Conservation (phyloP, 2,888 invertebrate genomes). For the Saturnia pavonia region DNA sequence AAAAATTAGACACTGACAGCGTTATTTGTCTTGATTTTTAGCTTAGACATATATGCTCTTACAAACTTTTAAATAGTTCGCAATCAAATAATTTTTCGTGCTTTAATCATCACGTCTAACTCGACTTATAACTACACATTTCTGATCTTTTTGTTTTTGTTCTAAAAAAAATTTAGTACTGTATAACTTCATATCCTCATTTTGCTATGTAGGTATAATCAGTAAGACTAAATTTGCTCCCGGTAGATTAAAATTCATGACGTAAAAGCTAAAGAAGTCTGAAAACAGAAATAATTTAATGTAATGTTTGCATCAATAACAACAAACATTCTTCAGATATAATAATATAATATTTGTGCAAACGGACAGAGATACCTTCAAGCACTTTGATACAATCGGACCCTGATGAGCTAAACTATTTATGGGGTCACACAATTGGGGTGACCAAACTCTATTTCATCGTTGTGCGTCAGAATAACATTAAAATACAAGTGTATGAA, state of each 20-base stretch:
- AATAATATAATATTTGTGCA: conserved; percentile 36
- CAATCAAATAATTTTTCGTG: too few species aligned
- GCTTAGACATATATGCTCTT: too few species aligned
- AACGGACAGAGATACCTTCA: conserved; percentile 30
- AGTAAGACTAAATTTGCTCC: too few species aligned
- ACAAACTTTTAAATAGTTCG: too few species aligned
- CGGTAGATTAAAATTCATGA: too few species aligned
- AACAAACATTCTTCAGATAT: conserved; percentile 24
- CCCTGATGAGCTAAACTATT: conserved; percentile 70
- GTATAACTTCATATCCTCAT: too few species aligned
- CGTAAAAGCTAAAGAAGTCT: too few species aligned
- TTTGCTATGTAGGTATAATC: too few species aligned
- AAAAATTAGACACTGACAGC: background rate
- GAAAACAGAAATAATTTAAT: background rate
- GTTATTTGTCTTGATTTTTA: background rate
- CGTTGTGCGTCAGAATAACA: background rate
- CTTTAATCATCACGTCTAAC: too few species aligned
- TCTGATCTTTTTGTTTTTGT: too few species aligned
- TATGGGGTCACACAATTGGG: conserved; percentile 45
- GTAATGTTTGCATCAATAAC: background rate
- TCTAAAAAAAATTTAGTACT: too few species aligned
- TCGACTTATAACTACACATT: too few species aligned
- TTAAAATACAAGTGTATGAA: background rate
- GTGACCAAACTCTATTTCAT: conserved; percentile 38
- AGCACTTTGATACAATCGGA: conserved; percentile 44